These are phyloP conservation scores for Rhadina sibilatrix DNA, from an alignment of 2,113 vertebrate genomes.

Conservation along the genomic window DNA sequence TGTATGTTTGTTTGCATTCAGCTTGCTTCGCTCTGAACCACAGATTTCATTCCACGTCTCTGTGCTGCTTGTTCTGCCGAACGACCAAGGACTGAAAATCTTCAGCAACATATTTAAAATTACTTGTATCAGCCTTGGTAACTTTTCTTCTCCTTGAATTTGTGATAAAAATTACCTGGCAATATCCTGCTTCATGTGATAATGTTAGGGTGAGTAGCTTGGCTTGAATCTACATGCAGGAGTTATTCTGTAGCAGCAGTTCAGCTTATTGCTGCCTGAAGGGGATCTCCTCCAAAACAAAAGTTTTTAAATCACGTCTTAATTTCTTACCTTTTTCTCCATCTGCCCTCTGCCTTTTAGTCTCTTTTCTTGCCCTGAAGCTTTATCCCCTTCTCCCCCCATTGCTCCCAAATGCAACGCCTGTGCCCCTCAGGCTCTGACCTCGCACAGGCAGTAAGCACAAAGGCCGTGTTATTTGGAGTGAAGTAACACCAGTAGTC, in stretches of 20 bases:
- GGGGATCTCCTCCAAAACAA: not conserved
- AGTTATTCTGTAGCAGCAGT: not conserved
- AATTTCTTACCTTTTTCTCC: not conserved
- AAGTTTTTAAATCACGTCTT: not conserved
- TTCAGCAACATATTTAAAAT: not conserved
- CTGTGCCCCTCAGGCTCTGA: slow-evolving; percentile 68
- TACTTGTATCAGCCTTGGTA: not conserved
- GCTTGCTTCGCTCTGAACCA: not conserved
- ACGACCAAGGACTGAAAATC: not conserved
- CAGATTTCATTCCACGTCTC: not conserved
- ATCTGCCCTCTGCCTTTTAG: not conserved
- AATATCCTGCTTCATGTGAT: not conserved
- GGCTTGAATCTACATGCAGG: not conserved
- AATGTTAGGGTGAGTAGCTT: not conserved
- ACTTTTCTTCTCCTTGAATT: not conserved
- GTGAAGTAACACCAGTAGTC: slow-evolving; percentile 79
- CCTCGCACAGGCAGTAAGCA: slow-evolving; percentile 62
- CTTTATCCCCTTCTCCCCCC: not conserved
- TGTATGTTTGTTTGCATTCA: not conserved
- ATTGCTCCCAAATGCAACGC: slow-evolving; percentile 1
- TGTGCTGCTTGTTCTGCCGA: not conserved
- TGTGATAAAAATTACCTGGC: slow-evolving; percentile 1
- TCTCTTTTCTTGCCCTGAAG: not conserved
- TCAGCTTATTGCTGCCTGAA: not conserved
- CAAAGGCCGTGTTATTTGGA: slow-evolving; percentile 72